Evolutionary conservation across 1,140 invertebrate species (phyloP).

Genomic region (Ostrea denselamellosa): DNA sequence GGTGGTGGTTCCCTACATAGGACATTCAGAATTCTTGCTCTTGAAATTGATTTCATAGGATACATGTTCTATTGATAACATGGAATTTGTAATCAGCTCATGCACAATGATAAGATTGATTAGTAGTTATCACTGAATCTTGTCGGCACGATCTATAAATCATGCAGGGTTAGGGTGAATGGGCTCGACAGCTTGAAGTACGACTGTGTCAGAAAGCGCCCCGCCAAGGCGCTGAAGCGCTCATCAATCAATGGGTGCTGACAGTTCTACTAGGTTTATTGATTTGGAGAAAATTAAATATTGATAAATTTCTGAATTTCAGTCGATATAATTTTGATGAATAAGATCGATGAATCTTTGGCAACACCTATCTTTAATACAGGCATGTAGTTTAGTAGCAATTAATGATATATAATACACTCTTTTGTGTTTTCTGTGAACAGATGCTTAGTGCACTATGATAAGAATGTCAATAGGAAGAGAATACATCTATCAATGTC

Average conservation of each 20-base stretch:
- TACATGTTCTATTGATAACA: neutral
- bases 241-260: neutral
- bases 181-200: neutral
- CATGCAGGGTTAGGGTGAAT: conserved; percentile 13
- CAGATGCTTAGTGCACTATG: neutral
- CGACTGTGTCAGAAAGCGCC: neutral
- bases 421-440: neutral
- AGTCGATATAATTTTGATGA: neutral
- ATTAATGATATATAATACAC: neutral
- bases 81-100: conserved; percentile 12
- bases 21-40: neutral
- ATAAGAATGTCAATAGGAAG: neutral
- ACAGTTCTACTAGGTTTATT: neutral
- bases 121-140: neutral
- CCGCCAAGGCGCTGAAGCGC: conserved; percentile 20
- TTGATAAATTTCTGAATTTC: conserved; percentile 29
- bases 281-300: conserved; percentile 11
- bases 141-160: neutral
- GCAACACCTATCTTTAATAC: neutral
- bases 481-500: neutral
- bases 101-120: conserved; percentile 25
- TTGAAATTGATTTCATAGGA: neutral
- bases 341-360: neutral
- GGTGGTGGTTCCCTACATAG: neutral
- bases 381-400: neutral